Conservation (phyloP, 2,113 vertebrate genomes). For the Salvator merianae region DNA sequence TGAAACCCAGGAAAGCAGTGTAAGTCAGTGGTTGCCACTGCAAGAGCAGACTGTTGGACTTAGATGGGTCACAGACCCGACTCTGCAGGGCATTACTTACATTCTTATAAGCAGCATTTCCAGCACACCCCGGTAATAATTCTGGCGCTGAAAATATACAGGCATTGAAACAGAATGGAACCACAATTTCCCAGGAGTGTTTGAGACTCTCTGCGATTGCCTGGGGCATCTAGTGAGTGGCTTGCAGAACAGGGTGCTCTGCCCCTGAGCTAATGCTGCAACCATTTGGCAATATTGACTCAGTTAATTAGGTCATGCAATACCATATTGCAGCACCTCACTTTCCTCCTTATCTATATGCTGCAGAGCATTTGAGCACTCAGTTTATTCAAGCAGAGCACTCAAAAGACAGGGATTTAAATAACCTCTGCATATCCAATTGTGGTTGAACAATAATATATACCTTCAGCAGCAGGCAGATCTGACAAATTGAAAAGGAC, state of each 20-base stretch:
- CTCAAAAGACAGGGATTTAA: background rate
- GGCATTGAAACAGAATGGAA: conserved; percentile 37
- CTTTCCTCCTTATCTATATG: background rate
- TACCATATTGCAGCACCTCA: background rate
- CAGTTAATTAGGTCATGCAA: background rate
- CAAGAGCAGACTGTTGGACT: conserved; percentile 28
- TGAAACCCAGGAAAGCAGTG: too few species aligned
- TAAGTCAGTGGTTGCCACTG: too few species aligned
- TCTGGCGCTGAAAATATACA: background rate
- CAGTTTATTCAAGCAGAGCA: background rate
- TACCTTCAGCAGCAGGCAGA: background rate
- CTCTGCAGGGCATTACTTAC: too few species aligned
- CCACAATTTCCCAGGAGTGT: conserved; percentile 19
- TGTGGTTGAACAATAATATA: background rate
- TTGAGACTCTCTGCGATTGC: conserved; percentile 27
- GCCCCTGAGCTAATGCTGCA: background rate
- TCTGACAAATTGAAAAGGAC: background rate
- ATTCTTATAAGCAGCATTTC: conserved; percentile 11
- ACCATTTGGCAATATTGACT: background rate
- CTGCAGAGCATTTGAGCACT: background rate
- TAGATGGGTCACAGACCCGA: background rate
- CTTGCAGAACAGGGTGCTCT: background rate
- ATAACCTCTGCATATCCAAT: background rate
- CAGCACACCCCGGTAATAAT: conserved; percentile 34
- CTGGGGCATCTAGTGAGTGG: background rate